phyloP scores from a whole-genome alignment of 2,113 vertebrate genomes.

The Dipodomys stephensi region DNA sequence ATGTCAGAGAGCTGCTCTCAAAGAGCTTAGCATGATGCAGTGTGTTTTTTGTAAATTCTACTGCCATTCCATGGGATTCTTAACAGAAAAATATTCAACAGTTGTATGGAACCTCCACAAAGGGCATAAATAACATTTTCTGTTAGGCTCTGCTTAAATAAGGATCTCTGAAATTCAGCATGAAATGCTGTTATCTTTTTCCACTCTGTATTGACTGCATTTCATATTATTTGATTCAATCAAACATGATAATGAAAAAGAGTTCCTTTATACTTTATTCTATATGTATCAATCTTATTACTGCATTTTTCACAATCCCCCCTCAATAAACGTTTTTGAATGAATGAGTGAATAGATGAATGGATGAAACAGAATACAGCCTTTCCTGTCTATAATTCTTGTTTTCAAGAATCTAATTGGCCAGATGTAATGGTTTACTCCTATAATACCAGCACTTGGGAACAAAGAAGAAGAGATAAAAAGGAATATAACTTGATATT shows the following conservation, averaged over 20 bases:
- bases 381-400: background rate
- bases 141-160: background rate
- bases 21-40: background rate
- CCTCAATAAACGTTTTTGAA: constrained; percentile 24
- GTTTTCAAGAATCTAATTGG: background rate
- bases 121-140: background rate
- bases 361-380: background rate
- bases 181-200: background rate
- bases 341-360: background rate
- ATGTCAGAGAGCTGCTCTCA: background rate
- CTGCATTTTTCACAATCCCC: background rate
- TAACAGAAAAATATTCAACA: background rate
- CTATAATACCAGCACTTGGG: too few species aligned
- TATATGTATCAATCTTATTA: background rate
- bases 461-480: background rate
- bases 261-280: background rate
- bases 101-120: background rate
- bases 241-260: background rate
- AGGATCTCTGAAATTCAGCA: background rate
- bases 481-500: background rate
- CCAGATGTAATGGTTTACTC: background rate
- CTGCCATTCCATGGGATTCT: background rate
- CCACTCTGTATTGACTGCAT: background rate
- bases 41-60: background rate
- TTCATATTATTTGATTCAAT: background rate